phyloP scores from a whole-genome alignment of 2,113 vertebrate species.

The Heptranchias perlo region DNA sequence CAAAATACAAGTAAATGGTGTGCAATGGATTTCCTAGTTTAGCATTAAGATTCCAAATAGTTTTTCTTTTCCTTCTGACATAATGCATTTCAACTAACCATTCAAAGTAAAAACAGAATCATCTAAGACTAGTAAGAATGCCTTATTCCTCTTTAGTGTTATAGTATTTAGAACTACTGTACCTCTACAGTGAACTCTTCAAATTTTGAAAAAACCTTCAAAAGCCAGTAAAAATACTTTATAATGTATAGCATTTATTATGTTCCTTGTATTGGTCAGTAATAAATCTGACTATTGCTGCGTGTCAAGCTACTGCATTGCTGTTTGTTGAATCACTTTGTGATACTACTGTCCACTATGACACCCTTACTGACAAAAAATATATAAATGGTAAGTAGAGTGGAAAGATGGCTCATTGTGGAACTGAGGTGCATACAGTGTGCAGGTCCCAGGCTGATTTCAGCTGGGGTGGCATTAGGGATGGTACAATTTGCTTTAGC shows the following conservation, averaged over 20 bases:
- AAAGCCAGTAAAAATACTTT: background rate
- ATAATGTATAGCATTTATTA: background rate
- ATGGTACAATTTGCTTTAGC: no score
- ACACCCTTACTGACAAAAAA: background rate
- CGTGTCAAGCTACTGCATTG: background rate
- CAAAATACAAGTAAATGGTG: background rate
- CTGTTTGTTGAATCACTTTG: background rate
- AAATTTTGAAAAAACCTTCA: background rate
- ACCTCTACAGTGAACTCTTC: background rate
- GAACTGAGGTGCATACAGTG: no score
- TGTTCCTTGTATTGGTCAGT: background rate
- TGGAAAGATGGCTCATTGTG: no score
- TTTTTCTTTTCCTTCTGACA: background rate
- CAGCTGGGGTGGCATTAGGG: background rate
- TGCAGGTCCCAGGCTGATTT: background rate
- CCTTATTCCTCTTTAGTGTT: background rate
- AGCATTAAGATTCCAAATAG: background rate
- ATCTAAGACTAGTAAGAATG: background rate
- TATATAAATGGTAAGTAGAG: background rate
- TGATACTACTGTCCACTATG: background rate
- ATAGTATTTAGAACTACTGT: background rate
- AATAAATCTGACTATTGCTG: background rate
- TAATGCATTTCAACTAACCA: background rate
- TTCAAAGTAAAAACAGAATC: background rate
- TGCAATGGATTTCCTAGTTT: background rate